A percentile compares a stretch with the other conserved stretches of the same genome.
Conservation (phyloP, 2,113 vertebrate species). For the Carettochelys insculpta region DNA sequence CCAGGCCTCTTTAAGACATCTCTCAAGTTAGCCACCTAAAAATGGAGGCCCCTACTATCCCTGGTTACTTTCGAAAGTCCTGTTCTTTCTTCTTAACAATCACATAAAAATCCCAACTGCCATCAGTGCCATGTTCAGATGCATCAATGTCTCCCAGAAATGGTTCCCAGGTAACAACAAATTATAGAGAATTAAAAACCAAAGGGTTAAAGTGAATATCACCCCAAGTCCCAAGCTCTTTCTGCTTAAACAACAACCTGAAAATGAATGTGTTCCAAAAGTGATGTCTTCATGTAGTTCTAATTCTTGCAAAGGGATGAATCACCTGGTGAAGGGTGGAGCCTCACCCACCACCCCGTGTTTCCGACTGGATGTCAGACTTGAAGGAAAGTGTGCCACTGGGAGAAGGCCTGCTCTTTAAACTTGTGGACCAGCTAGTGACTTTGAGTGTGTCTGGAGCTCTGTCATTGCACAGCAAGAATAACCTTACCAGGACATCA, state of each 20-base stretch:
- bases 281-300: slow-evolving; percentile 72
- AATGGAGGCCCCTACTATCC: neutral
- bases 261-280: slow-evolving; percentile 61
- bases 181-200: slow-evolving; percentile 12
- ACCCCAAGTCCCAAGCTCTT: slow-evolving; percentile 72
- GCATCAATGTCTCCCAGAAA: slow-evolving; percentile 1
- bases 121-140: neutral
- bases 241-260: slow-evolving; percentile 54
- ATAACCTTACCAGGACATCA: slow-evolving; percentile 68
- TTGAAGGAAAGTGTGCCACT: slow-evolving; percentile 68
- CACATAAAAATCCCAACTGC: neutral
- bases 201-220: neutral
- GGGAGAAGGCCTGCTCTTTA: slow-evolving; percentile 72
- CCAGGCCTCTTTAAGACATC: neutral
- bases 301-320: slow-evolving; percentile 72
- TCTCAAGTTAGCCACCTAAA: neutral
- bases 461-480: slow-evolving; percentile 71
- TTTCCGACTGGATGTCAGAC: slow-evolving; percentile 74
- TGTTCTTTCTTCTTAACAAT: neutral
- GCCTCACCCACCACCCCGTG: slow-evolving; percentile 66
- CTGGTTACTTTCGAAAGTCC: neutral
- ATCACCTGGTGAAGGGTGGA: slow-evolving; percentile 75
- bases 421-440: slow-evolving; percentile 70
- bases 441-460: slow-evolving; percentile 72
- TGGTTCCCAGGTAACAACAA: neutral